phyloP scores from a whole-genome alignment of 35 echinoderm and acorn worm genomes.

The Diadema setosum region DNA sequence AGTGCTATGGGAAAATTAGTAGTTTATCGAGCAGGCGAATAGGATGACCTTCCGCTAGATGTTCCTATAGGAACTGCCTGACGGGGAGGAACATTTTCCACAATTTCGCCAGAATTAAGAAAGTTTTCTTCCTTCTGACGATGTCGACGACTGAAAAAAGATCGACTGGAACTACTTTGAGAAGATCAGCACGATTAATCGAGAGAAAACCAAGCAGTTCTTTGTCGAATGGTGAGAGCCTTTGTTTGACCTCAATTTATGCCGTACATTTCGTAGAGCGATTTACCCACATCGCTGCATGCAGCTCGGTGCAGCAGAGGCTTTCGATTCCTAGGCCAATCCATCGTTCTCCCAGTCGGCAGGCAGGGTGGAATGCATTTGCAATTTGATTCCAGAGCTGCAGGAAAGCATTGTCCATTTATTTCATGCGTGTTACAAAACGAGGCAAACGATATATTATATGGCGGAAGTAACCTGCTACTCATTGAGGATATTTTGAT shows the following conservation, averaged over 20 bases:
- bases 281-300: not conserved
- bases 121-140: conserved; percentile 7
- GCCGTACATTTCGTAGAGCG: not conserved
- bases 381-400: not conserved
- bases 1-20: too few species aligned
- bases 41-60: conserved; percentile 14
- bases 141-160: conserved; percentile 27
- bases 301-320: not conserved
- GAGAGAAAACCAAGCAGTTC: conserved; percentile 25
- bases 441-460: too few species aligned
- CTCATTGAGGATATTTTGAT: too few species aligned
- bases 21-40: too few species aligned
- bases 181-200: conserved; percentile 25
- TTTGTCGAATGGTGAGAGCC: conserved; percentile 19
- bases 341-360: not conserved
- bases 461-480: too few species aligned
- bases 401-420: not conserved
- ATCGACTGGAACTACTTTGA: conserved; percentile 1
- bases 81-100: not conserved
- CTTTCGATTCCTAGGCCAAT: not conserved
- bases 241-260: not conserved
- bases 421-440: not conserved
- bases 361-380: not conserved
- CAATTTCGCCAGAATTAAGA: not conserved
- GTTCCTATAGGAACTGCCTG: not conserved